phyloP scores from a whole-genome alignment of 2,113 vertebrate genomes.

The Nasalis larvatus region DNA sequence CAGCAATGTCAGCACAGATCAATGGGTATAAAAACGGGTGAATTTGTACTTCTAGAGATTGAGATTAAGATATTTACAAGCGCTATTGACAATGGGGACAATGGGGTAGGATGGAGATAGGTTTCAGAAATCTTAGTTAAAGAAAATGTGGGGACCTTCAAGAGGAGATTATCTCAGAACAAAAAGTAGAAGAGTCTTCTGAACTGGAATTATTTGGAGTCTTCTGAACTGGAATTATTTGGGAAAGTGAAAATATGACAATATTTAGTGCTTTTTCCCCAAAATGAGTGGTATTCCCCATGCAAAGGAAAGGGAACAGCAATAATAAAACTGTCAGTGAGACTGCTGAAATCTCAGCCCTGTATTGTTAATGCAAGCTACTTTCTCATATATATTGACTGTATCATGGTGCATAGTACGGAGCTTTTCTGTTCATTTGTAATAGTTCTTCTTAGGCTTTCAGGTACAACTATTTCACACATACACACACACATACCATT shows the following conservation, averaged over 20 bases:
- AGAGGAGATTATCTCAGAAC: not conserved
- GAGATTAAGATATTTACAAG: not conserved
- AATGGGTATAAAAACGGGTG: not conserved
- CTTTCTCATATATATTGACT: not conserved
- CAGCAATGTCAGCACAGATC: not conserved
- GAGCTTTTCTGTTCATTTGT: not conserved
- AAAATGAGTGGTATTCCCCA: not conserved
- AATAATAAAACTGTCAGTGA: not conserved
- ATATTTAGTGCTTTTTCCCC: not conserved
- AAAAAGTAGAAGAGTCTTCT: not conserved
- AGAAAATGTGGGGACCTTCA: conserved; percentile 15
- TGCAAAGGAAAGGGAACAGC: not conserved
- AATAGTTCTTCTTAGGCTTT: not conserved
- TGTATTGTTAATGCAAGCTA: not conserved
- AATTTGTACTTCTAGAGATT: not conserved
- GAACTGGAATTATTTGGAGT: not conserved
- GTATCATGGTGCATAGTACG: not conserved
- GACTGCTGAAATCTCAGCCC: not conserved
- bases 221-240: not conserved
- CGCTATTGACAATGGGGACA: not conserved
- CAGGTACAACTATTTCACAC: not conserved
- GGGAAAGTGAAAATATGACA: not conserved
- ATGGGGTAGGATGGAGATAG: not conserved
- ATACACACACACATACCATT: not conserved
- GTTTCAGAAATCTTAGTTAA: conserved; percentile 12